Conservation (phyloP, 2,113 vertebrate genomes). For the Cochlearius cochlearius region DNA sequence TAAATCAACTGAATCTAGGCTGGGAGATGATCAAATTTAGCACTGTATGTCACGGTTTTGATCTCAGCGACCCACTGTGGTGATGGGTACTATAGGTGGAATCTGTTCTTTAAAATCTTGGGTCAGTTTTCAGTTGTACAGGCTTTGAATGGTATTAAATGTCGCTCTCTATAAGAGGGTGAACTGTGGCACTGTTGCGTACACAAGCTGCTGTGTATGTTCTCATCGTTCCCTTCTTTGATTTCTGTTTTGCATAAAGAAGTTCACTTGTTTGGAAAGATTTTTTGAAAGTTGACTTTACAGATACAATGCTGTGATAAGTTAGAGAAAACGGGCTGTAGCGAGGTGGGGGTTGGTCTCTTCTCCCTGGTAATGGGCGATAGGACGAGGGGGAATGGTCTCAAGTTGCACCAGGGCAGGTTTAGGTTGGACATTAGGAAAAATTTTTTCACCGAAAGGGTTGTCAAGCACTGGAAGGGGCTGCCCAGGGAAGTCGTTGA, state of each 20-base stretch:
- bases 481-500: no score
- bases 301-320: fast-evolving
- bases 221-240: background rate
- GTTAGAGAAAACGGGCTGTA: background rate
- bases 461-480: no score
- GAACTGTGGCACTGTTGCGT: background rate
- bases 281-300: background rate
- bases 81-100: background rate
- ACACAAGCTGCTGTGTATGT: background rate
- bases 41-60: fast-evolving
- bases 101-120: background rate
- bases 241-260: background rate
- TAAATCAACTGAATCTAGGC: background rate
- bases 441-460: no score
- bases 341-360: no score
- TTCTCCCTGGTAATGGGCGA: no score
- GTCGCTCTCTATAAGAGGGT: background rate
- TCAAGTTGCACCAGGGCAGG: no score
- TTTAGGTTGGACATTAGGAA: no score
- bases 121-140: background rate
- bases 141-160: background rate
- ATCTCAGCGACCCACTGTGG: background rate
- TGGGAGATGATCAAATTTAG: background rate
- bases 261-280: background rate
- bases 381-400: no score